Evolutionary conservation across 2,797 vertebrate genomes (phyloP), one percentile per base, ranked within the genome.

Genomic region (Siniperca undulata): DNA sequence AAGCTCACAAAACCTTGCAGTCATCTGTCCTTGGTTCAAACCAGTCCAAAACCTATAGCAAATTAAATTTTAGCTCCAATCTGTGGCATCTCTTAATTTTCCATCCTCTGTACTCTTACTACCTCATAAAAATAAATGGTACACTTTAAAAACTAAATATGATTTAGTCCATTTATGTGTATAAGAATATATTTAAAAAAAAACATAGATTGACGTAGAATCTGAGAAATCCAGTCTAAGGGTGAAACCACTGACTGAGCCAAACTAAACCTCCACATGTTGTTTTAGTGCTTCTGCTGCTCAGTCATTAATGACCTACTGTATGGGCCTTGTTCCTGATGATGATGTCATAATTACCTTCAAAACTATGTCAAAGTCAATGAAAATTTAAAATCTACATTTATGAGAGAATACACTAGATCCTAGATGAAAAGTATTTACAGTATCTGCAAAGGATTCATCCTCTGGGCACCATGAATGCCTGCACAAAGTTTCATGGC

Each of bases 251-350:
- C n/a, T 14, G 79, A 52, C 62, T 4, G 78, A 86, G 88, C 91
- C 90, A 94, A 93, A 83, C 77, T 80, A 91, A 92, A 93, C 88
- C 66, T 79, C 74, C 68, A 60, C 38, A 17, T 93, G 88, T 91
- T 94, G 83, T 92, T 94, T 90, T 86, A 92, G 82, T 80, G 62
- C 78, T 91, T 92, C 87, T 85, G 77, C 81, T 58, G 74, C 70
- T 82, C 64, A 19, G 53, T 75, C 82, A 64, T 89, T 93, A 92
- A 92, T 82, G 73, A 74, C 70, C 67, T 20, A 61, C 84, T 70
- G 77, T 70, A 73, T 16, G 38, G 65, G 61, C 52, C 74, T 44
- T 52, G 38, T 66, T 78, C 81, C 42, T 58, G n/a, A 66, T 53
- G 27, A 59, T 89, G 86, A 88, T 74, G 86, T 87, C 86, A 87